Evolutionary conservation across 2,888 invertebrate genomes (phyloP).

Genomic region (Busseola fusca): DNA sequence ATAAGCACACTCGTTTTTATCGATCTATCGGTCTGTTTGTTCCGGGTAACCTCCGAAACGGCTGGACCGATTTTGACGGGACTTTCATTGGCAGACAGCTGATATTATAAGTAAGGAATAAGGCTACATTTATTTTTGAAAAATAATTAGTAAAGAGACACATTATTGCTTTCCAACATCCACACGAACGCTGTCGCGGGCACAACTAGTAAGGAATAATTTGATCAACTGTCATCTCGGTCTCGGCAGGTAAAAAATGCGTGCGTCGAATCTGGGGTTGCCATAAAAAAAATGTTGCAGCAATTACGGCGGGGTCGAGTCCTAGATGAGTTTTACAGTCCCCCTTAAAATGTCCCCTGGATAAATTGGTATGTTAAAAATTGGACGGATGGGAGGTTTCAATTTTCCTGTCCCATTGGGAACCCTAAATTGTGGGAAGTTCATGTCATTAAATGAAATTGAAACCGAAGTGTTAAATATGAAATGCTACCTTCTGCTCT

Average conservation of each 20-base stretch:
- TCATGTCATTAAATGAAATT: constrained; percentile 33
- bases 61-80: background rate
- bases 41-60: background rate
- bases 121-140: background rate
- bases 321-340: constrained; percentile 29
- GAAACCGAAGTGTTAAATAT: constrained; percentile 18
- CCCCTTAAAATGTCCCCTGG: constrained; percentile 34
- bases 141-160: background rate
- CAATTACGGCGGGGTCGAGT: constrained; percentile 31
- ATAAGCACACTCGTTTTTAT: too few species aligned
- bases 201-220: constrained; percentile 1
- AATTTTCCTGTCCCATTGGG: constrained; percentile 24
- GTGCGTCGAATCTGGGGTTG: constrained; percentile 10
- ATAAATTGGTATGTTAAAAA: constrained; percentile 26
- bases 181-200: background rate
- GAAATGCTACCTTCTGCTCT: constrained; percentile 2
- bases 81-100: background rate
- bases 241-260: background rate
- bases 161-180: background rate
- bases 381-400: constrained; percentile 6
- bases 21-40: background rate
- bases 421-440: constrained; percentile 18
- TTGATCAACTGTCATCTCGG: background rate
- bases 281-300: constrained; percentile 30
- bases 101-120: background rate